Conservation (phyloP, 2,113 vertebrate genomes). For the Toxotes chatareus region DNA sequence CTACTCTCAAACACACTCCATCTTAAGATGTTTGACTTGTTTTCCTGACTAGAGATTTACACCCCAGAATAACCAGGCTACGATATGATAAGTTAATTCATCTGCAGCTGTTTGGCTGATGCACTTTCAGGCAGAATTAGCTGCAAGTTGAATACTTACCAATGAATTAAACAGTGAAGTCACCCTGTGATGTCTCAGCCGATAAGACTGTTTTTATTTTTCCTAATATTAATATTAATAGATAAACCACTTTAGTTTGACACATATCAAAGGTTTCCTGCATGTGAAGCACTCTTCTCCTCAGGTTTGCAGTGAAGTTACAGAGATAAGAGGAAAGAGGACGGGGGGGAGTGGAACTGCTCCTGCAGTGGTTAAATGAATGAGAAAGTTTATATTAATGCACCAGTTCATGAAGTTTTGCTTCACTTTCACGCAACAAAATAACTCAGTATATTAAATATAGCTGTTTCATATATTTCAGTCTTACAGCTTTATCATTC, state of each 20-base stretch:
- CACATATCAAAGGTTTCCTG: background rate
- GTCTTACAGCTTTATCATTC: background rate
- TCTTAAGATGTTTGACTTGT: constrained; percentile 68
- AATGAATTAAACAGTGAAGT: constrained; percentile 23
- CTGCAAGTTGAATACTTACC: background rate
- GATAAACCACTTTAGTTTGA: constrained; percentile 13
- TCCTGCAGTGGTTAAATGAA: constrained; percentile 31
- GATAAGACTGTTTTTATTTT: background rate
- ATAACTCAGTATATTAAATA: no score
- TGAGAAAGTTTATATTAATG: constrained; percentile 43
- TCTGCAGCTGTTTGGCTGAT: constrained; percentile 39
- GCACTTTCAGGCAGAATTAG: constrained; percentile 43
- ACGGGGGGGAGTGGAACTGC: background rate
- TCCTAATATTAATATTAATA: background rate
- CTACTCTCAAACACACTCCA: constrained; percentile 60
- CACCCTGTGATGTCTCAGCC: constrained; percentile 4
- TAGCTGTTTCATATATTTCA: background rate
- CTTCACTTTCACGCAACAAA: constrained; percentile 20
- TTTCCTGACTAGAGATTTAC: constrained; percentile 66
- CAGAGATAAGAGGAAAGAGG: constrained; percentile 31
- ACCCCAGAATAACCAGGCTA: constrained; percentile 38
- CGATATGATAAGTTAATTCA: constrained; percentile 61
- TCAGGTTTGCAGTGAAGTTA: constrained; percentile 5
- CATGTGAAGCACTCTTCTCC: constrained; percentile 4
- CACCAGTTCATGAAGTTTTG: constrained; percentile 48